Conservation (phyloP, 2,888 invertebrate genomes). For the Hypolimnas misippus region DNA sequence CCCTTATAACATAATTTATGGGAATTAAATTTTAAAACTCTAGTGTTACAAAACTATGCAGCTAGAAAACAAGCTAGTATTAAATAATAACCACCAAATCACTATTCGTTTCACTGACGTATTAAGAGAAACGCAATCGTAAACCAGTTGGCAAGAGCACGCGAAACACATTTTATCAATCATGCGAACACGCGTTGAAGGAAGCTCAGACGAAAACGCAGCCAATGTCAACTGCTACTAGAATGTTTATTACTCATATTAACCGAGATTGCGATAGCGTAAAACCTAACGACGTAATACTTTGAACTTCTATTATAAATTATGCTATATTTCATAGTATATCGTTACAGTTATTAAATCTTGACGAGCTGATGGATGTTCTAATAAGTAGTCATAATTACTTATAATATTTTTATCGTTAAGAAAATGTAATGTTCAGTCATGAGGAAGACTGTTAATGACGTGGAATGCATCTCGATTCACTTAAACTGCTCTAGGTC, state of each 20-base stretch:
- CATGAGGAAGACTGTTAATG: conserved; percentile 44
- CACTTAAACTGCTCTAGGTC: conserved; percentile 59
- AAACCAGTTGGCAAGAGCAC: conserved; percentile 48
- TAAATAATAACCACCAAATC: conserved; percentile 12
- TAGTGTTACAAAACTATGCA: not conserved
- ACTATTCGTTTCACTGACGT: conserved; percentile 43
- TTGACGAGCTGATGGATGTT: not conserved
- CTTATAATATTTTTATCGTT: not conserved
- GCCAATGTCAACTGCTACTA: conserved; percentile 66
- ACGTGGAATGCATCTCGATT: conserved; percentile 69
- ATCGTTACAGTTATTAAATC: not conserved
- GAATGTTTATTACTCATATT: conserved; percentile 53
- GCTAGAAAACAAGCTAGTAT: not conserved
- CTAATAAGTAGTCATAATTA: not conserved
- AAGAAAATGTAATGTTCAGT: not conserved
- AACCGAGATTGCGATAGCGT: conserved; percentile 54
- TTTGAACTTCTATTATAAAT: not conserved
- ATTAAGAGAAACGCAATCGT: conserved; percentile 48
- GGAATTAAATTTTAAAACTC: too few relatives aligned
- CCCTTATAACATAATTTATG: too few relatives aligned
- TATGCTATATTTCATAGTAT: not conserved
- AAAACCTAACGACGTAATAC: not conserved
- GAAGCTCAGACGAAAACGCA: conserved; percentile 62
- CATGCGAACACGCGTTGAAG: conserved; percentile 55
- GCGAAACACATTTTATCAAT: conserved; percentile 23